Percentiles rank a stretch among this genome's conserved stretches.
Evolutionary conservation across 2,797 vertebrate species (phyloP).

Genomic region (Neomorphus geoffroyi): DNA sequence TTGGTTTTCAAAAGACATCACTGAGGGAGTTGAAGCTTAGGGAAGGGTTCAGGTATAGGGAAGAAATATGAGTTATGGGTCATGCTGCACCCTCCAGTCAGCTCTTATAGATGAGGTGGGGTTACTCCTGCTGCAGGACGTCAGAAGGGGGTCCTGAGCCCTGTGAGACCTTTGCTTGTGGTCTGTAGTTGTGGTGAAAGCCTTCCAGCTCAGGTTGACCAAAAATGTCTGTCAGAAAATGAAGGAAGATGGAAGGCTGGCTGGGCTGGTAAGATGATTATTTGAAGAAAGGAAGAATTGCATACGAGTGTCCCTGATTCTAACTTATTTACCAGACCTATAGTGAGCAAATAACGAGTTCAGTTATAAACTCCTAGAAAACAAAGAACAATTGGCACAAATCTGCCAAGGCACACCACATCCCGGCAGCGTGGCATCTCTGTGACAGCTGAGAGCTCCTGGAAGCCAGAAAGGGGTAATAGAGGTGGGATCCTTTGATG

Average conservation of each 20-base stretch:
- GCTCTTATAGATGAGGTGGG: too few relatives aligned
- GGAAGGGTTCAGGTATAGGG: neutral
- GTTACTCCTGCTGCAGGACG: neutral
- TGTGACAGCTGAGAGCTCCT: neutral
- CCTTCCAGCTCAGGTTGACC: neutral
- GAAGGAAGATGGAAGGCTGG: neutral
- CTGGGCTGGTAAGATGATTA: neutral
- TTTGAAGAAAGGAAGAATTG: neutral
- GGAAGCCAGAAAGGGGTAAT: too few relatives aligned
- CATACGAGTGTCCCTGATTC: accelerated
- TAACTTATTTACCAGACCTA: neutral
- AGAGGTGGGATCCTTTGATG: neutral
- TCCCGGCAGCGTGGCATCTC: neutral
- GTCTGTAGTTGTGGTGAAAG: neutral
- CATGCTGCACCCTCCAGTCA: neutral
- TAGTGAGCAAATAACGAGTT: neutral
- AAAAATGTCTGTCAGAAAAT: neutral
- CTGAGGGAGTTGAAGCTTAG: neutral
- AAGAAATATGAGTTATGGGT: neutral
- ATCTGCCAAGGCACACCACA: accelerated
- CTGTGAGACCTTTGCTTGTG: accelerated
- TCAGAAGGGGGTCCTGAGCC: neutral
- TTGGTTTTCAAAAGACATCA: neutral
- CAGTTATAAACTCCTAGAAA: neutral
- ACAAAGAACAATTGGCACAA: too few relatives aligned